Evolutionary conservation across 2,113 vertebrate species (phyloP).

Genomic region (Alligator mississippiensis): DNA sequence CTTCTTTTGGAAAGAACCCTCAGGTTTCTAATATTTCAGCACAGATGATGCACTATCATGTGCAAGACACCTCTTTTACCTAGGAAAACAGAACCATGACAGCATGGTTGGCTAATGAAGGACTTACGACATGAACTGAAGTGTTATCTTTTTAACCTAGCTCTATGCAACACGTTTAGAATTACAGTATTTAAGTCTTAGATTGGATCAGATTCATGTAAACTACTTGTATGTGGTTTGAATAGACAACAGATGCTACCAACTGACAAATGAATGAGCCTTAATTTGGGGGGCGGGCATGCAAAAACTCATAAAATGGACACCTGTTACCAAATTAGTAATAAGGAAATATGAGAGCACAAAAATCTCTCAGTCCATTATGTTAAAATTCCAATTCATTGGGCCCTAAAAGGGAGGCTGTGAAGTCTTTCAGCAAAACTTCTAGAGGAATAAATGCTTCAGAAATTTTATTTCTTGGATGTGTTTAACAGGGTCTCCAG

Average conservation of each 20-base stretch:
- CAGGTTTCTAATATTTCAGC: neutral
- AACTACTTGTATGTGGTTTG: neutral
- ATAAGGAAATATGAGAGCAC: neutral
- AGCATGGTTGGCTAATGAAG: neutral
- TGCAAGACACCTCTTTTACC: neutral
- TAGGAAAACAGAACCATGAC: neutral
- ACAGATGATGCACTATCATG: neutral
- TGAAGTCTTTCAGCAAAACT: neutral
- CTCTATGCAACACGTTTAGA: neutral
- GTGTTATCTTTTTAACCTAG: neutral
- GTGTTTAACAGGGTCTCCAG: neutral
- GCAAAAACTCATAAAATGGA: neutral
- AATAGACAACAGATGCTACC: neutral
- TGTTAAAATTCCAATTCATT: neutral
- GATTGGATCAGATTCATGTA: neutral
- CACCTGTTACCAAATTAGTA: neutral
- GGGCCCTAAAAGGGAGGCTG: neutral
- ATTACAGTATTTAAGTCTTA: neutral
- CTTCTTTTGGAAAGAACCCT: rapidly evolving
- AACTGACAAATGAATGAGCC: neutral
- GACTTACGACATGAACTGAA: neutral
- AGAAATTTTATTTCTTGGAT: neutral
- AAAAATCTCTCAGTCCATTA: neutral
- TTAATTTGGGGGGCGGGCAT: neutral
- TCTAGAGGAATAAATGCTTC: neutral